These are phyloP conservation scores for Glyphotaelius pellucidus DNA, from an alignment of 2,888 invertebrate genomes.

Conservation along the genomic window DNA sequence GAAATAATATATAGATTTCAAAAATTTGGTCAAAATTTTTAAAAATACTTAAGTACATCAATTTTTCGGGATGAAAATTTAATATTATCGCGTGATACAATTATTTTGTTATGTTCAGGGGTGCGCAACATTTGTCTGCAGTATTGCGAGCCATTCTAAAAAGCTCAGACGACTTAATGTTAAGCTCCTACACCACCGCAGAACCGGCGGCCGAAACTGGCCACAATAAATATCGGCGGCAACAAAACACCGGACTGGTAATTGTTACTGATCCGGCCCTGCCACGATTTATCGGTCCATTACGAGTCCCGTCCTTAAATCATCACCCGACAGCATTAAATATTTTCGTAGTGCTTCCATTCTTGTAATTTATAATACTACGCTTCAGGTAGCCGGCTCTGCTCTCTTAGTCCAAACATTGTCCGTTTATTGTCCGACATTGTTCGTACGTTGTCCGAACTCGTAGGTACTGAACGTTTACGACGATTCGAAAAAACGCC, in stretches of 20 bases:
- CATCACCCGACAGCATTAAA: constrained; percentile 75
- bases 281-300: constrained; percentile 77
- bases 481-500: no score
- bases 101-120: neutral
- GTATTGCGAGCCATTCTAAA: neutral
- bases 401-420: constrained; percentile 18
- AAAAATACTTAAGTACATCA: no score
- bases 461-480: no score
- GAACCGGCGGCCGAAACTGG: constrained; percentile 45
- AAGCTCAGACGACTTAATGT: constrained; percentile 38
- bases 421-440: constrained; percentile 11
- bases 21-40: no score
- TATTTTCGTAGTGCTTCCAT: constrained; percentile 71
- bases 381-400: constrained; percentile 46
- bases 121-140: neutral
- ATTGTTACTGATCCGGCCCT: constrained; percentile 64
- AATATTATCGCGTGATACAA: neutral
- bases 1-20: no score
- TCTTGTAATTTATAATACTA: constrained; percentile 61
- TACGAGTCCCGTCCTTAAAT: constrained; percentile 76
- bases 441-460: neutral
- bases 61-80: no score
- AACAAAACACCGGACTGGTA: constrained; percentile 65
- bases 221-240: constrained; percentile 63
- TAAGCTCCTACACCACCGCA: constrained; percentile 50